phyloP scores from a whole-genome alignment of 2,888 invertebrate genomes.

The Nomada hirtipes region DNA sequence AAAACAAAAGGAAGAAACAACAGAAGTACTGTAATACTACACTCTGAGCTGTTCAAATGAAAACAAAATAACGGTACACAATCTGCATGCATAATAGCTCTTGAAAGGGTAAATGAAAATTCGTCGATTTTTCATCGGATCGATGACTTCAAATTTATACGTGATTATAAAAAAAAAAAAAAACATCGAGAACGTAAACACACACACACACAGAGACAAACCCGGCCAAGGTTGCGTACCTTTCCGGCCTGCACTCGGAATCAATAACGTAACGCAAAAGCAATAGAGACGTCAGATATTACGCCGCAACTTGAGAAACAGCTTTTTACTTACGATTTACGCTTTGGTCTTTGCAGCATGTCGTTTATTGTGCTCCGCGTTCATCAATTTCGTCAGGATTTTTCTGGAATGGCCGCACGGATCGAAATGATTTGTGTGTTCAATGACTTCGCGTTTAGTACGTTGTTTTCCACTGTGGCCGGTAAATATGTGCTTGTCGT shows the following conservation, averaged over 20 bases:
- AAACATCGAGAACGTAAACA: slow-evolving; percentile 42
- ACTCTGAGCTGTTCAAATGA: background rate
- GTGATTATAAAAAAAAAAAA: background rate
- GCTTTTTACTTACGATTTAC: slow-evolving; percentile 62
- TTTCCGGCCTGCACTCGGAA: slow-evolving; percentile 5
- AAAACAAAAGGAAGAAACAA: slow-evolving; percentile 12
- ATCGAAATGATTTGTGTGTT: slow-evolving; percentile 96
- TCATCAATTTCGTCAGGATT: slow-evolving; percentile 93
- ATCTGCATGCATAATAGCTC: background rate
- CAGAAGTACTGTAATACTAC: background rate
- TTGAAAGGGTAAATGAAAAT: background rate
- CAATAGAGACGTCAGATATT: background rate
- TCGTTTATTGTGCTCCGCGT: slow-evolving; percentile 93
- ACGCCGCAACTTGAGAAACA: background rate
- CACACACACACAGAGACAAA: slow-evolving; percentile 1
- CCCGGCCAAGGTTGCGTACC: slow-evolving; percentile 56
- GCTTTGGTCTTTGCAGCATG: slow-evolving; percentile 81
- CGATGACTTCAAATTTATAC: background rate
- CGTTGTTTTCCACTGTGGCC: slow-evolving; percentile 96
- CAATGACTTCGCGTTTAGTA: slow-evolving; percentile 94
- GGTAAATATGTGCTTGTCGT: slow-evolving; percentile 94
- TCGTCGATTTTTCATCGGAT: background rate
- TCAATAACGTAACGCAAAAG: slow-evolving; percentile 23
- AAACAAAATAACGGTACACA: background rate
- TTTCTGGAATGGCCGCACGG: slow-evolving; percentile 97